These are phyloP conservation scores for Pristionchus arcanus DNA, from an alignment of 2,888 invertebrate genomes.

Conservation along the genomic window DNA sequence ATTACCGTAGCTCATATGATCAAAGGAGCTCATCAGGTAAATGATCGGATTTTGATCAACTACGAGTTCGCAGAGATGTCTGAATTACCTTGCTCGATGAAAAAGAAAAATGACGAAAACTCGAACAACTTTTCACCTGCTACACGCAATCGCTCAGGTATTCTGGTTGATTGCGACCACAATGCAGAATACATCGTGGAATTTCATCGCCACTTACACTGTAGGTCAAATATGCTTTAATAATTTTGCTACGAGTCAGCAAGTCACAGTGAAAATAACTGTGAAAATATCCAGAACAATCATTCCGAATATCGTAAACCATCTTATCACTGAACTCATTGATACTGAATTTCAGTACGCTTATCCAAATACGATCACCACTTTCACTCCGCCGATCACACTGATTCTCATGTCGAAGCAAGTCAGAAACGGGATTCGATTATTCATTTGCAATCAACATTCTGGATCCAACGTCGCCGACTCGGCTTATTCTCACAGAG, in stretches of 20 bases:
- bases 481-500: neutral
- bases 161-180: neutral
- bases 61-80: neutral
- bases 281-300: no score
- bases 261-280: no score
- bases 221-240: no score
- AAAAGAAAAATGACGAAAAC: no score
- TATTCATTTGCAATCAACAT: neutral
- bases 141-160: neutral
- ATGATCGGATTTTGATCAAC: neutral
- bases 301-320: no score
- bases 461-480: neutral
- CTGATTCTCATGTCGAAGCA: conserved; percentile 12
- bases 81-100: no score
- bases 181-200: neutral
- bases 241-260: no score
- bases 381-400: conserved; percentile 9
- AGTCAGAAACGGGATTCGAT: neutral
- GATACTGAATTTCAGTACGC: conserved; percentile 33
- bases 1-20: neutral
- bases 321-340: no score
- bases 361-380: neutral
- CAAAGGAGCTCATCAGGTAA: neutral
- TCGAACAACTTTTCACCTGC: neutral
- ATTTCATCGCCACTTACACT: neutral